A percentile compares a stretch with the other conserved stretches of the same genome.
Conservation (phyloP, 2,113 vertebrate species). For the Amazona guildingii region DNA sequence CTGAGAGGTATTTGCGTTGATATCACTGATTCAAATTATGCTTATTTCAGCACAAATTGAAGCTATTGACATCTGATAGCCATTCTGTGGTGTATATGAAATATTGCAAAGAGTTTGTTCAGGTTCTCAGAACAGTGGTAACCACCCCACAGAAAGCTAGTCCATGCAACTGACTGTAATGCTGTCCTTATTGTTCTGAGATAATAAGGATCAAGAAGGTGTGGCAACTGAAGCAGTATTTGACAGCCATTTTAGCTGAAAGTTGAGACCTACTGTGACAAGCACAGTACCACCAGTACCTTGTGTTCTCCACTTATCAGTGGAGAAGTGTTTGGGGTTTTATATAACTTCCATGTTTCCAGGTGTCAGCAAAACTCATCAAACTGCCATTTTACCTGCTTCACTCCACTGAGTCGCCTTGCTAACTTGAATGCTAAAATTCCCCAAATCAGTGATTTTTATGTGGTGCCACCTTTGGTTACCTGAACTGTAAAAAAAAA, state of each 20-base stretch:
- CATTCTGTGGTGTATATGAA: background rate
- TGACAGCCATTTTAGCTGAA: background rate
- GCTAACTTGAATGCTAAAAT: background rate
- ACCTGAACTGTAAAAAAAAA: background rate
- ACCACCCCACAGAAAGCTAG: background rate
- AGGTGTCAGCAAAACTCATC: background rate
- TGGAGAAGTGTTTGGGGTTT: background rate
- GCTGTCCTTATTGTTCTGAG: background rate
- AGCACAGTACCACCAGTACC: background rate
- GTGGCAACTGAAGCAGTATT: background rate
- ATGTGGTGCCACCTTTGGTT: background rate
- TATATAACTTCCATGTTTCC: background rate
- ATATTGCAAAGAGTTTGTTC: background rate
- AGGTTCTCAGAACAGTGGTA: background rate
- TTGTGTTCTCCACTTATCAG: background rate
- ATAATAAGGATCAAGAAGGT: background rate
- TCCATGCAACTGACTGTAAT: background rate
- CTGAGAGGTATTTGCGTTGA: background rate
- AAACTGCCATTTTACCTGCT: background rate
- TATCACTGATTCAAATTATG: background rate
- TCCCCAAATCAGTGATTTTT: background rate
- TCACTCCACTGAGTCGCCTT: background rate
- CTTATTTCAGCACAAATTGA: background rate
- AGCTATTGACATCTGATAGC: background rate
- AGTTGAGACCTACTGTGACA: background rate